phyloP scores from a whole-genome alignment of 2,113 vertebrate species.

The Hyla sarda region DNA sequence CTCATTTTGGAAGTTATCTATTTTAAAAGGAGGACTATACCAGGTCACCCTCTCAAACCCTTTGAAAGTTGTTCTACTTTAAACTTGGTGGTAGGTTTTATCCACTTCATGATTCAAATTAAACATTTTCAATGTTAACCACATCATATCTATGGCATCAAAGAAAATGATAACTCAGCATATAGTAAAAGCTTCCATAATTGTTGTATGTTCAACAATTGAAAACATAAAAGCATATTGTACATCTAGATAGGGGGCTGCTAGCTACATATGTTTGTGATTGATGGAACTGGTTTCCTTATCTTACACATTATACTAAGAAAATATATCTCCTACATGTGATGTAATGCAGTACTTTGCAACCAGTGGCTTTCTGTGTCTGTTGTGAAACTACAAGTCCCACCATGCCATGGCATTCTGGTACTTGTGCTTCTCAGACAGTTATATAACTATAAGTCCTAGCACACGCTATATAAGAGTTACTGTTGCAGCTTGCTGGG shows the following conservation, averaged over 20 bases:
- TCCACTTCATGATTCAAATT: background rate
- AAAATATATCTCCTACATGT: background rate
- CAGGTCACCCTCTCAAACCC: slow-evolving; percentile 23
- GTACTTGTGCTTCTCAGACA: background rate
- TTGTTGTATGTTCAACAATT: background rate
- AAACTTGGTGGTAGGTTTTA: too few relatives aligned
- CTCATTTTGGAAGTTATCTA: too few relatives aligned
- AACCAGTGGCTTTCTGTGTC: background rate
- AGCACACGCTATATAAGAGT: background rate
- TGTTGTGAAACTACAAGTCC: background rate
- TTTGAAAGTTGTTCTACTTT: too few relatives aligned
- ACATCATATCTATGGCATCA: too few relatives aligned
- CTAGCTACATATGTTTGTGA: background rate
- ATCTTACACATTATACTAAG: background rate
- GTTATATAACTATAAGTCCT: background rate
- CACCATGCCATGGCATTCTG: background rate
- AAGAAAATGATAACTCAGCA: too few relatives aligned
- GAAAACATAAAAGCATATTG: background rate
- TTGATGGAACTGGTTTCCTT: background rate
- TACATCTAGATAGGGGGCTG: too few relatives aligned
- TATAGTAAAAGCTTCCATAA: background rate
- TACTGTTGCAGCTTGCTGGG: background rate
- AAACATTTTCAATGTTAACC: too few relatives aligned
- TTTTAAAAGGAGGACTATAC: background rate
- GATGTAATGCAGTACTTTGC: background rate